phyloP scores from a whole-genome alignment of 2,113 vertebrate genomes.

The Sinocyclocheilus grahami region DNA sequence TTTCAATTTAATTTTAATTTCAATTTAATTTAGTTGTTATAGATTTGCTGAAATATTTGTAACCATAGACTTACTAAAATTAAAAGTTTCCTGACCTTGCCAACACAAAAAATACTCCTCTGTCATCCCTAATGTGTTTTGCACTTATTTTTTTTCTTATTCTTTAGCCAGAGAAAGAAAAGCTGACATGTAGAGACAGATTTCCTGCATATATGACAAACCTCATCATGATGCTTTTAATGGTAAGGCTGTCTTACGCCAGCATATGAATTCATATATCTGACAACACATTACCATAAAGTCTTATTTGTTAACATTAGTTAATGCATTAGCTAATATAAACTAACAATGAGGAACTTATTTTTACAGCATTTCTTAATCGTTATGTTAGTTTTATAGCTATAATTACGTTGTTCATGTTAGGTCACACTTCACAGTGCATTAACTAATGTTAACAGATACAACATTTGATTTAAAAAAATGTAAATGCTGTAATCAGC shows the following conservation, averaged over 20 bases:
- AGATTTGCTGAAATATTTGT: neutral
- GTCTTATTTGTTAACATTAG: neutral
- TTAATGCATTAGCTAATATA: neutral
- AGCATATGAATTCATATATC: too few species aligned
- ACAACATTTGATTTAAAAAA: too few species aligned
- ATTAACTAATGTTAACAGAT: too few species aligned
- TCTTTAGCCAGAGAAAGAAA: conserved; percentile 84
- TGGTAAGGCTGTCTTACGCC: conserved; percentile 78
- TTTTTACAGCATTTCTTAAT: neutral
- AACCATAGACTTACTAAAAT: neutral
- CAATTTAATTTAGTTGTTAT: neutral
- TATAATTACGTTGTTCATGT: too few species aligned
- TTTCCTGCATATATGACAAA: conserved; percentile 94
- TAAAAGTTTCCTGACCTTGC: neutral
- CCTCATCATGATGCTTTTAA: conserved; percentile 90
- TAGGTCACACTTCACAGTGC: neutral
- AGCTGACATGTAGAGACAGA: conserved; percentile 91
- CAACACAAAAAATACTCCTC: too few species aligned
- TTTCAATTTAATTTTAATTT: too few species aligned
- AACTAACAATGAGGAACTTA: too few species aligned
- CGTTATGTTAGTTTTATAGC: too few species aligned
- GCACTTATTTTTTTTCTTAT: neutral
- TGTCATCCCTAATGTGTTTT: neutral
- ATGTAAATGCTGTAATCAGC: neutral
- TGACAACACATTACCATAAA: neutral